These are phyloP conservation scores for Atractosteus spatula DNA, from an alignment of 2,113 vertebrate genomes.

Conservation along the genomic window DNA sequence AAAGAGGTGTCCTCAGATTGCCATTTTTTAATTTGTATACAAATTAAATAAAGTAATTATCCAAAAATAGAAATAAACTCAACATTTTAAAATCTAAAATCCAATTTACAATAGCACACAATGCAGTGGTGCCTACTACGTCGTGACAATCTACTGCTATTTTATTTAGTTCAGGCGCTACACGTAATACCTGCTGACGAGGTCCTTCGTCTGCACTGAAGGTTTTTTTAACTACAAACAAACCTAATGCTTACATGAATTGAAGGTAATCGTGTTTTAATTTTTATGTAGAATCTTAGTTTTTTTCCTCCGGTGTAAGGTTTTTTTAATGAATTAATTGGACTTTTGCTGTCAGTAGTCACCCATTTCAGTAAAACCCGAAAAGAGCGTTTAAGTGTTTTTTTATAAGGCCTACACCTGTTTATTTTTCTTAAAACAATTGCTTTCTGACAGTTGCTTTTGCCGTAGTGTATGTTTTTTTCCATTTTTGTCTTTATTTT, in stretches of 20 bases:
- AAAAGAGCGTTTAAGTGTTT: neutral
- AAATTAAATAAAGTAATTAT: no score
- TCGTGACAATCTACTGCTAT: no score
- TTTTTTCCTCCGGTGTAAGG: neutral
- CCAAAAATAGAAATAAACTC: no score
- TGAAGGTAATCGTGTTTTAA: constrained; percentile 48
- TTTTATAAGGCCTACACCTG: neutral
- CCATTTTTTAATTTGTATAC: no score
- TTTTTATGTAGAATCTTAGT: neutral
- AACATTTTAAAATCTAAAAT: no score
- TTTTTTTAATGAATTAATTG: neutral
- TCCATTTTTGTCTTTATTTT: no score
- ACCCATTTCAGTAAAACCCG: neutral
- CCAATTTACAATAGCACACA: no score
- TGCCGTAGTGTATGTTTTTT: no score
- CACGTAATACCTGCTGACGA: neutral
- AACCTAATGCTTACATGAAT: constrained; percentile 54
- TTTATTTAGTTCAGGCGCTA: constrained; percentile 43
- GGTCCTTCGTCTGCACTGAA: constrained; percentile 52
- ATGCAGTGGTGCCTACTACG: no score
- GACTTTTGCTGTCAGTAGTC: neutral
- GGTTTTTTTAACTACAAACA: constrained; percentile 25
- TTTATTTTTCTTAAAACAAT: no score
- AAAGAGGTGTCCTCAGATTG: no score
- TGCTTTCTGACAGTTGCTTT: no score